Percentiles rank a stretch among this genome's conserved stretches.
phyloP scores from a whole-genome alignment of 2,113 vertebrate genomes.

The Xiphophorus hellerii region DNA sequence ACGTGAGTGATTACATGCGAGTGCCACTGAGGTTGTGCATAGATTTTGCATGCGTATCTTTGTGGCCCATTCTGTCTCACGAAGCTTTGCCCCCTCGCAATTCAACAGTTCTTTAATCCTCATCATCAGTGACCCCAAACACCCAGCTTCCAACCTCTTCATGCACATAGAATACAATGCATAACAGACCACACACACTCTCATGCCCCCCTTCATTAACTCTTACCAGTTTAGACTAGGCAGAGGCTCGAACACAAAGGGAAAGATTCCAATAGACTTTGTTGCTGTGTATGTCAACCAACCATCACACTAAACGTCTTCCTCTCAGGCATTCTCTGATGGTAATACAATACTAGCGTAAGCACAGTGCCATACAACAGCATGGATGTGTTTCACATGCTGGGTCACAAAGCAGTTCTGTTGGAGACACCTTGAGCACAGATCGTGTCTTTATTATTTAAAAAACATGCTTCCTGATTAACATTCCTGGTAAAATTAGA shows the following conservation, averaged over 20 bases:
- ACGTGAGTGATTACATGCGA: constrained; percentile 66
- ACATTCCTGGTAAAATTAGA: constrained; percentile 32
- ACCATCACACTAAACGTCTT: constrained; percentile 55
- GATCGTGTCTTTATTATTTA: constrained; percentile 33
- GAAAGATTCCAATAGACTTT: constrained; percentile 39
- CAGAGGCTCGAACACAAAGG: constrained; percentile 44
- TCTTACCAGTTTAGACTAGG: constrained; percentile 41
- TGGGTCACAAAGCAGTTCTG: constrained; percentile 21
- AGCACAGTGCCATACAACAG: constrained; percentile 2
- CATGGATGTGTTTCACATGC: constrained; percentile 23
- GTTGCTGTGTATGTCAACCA: constrained; percentile 58
- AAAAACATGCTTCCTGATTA: constrained; percentile 46
- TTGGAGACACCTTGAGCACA: constrained; percentile 32
- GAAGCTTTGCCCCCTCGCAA: constrained; percentile 59
- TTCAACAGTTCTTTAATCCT: constrained; percentile 77
- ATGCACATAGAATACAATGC: constrained; percentile 45
- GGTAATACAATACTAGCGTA: constrained; percentile 48
- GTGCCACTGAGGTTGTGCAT: constrained; percentile 53
- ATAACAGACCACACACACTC: constrained; percentile 44
- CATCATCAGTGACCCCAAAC: constrained; percentile 73
- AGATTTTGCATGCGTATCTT: constrained; percentile 47
- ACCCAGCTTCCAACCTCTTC: constrained; percentile 54
- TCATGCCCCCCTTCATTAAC: constrained; percentile 52
- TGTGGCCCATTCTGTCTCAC: constrained; percentile 65
- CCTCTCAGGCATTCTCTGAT: constrained; percentile 30